These are phyloP conservation scores for Gallinago media DNA, from an alignment of 2,113 vertebrate species.

Conservation along the genomic window DNA sequence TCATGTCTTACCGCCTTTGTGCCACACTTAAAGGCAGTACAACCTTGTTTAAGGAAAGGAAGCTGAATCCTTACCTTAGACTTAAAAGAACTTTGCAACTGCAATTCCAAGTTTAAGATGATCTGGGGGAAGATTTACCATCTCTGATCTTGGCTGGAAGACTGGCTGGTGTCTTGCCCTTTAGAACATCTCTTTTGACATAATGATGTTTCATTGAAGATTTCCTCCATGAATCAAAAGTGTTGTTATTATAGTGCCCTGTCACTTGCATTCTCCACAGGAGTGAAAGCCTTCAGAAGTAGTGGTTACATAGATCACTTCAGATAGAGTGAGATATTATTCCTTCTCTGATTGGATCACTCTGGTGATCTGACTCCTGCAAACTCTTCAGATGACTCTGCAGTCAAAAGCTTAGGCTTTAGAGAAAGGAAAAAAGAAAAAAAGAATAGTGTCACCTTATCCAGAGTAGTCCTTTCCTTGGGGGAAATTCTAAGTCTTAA, in stretches of 20 bases:
- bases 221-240: neutral
- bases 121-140: slow-evolving; percentile 9
- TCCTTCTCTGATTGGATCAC: slow-evolving; percentile 6
- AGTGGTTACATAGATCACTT: neutral
- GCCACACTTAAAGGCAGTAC: slow-evolving; percentile 11
- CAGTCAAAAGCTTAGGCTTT: neutral
- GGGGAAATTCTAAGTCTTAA: neutral
- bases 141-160: slow-evolving; percentile 57
- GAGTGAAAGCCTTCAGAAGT: neutral
- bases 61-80: neutral
- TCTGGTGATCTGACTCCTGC: neutral
- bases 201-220: slow-evolving; percentile 13
- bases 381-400: neutral
- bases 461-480: neutral
- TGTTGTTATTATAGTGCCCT: neutral
- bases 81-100: slow-evolving; percentile 42
- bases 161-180: slow-evolving; percentile 48
- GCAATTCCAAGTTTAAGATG: slow-evolving; percentile 19
- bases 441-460: neutral
- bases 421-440: neutral
- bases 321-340: neutral
- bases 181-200: slow-evolving; percentile 4
- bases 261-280: neutral
- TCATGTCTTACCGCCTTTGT: neutral
- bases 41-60: slow-evolving; percentile 49